Conservation (phyloP, 1,140 invertebrate species). For the Aphaenogaster ashmeadi region DNA sequence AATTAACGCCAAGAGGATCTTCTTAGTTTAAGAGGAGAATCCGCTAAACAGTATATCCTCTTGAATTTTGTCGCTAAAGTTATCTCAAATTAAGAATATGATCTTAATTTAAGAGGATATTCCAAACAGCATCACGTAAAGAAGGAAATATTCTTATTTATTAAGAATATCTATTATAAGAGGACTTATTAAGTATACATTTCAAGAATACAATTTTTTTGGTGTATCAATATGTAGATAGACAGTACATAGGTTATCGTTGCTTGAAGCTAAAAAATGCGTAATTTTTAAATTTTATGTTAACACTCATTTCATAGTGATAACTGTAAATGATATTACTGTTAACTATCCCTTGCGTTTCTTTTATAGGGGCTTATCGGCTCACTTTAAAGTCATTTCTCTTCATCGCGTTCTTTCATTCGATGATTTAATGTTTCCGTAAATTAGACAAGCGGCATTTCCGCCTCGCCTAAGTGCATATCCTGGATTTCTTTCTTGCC, state of each 20-base stretch:
- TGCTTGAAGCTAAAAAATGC: background rate
- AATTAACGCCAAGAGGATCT: too few relatives aligned
- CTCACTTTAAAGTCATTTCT: conserved; percentile 61
- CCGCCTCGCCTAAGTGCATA: conserved; percentile 77
- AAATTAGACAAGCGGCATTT: conserved; percentile 80
- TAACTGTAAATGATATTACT: conserved; percentile 21
- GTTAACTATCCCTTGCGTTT: conserved; percentile 13
- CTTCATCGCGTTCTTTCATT: conserved; percentile 25
- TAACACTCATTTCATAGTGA: background rate
- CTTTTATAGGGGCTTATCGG: conserved; percentile 25
- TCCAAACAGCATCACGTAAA: too few relatives aligned
- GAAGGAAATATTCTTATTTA: too few relatives aligned
- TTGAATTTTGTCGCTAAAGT: too few relatives aligned
- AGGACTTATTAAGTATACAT: too few relatives aligned
- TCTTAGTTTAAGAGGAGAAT: too few relatives aligned
- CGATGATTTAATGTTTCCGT: conserved; percentile 63
- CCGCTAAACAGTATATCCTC: too few relatives aligned
- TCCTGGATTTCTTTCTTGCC: conserved; percentile 61
- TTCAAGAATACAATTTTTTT: too few relatives aligned
- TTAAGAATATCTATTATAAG: too few relatives aligned
- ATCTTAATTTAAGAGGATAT: too few relatives aligned
- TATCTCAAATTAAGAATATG: too few relatives aligned
- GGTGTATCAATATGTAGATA: background rate
- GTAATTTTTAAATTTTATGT: conserved; percentile 19
- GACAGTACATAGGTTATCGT: background rate